Base-by-base conservation (phyloP, 2,888 invertebrate genomes). In the Heterodera filipjevi region DNA sequence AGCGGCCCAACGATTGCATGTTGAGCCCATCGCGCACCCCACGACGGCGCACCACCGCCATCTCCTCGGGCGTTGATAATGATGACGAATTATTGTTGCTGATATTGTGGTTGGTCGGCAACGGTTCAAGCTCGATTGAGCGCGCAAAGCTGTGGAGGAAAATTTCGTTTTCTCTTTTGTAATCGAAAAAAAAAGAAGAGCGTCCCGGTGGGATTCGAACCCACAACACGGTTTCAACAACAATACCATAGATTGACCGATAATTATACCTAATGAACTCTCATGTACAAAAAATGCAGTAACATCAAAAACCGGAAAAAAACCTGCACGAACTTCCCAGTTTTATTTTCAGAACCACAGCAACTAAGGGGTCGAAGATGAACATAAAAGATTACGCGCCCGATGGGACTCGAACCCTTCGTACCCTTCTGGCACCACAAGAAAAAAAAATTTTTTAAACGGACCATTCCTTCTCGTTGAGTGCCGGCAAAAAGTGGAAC, bases 391-490 rank as follows among this genome's bases (percentile, higher is more conserved):
- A n/a, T n/a, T n/a, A n/a, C n/a, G n/a, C n/a, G n/a, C n/a, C n/a
- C n/a, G n/a, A n/a, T n/a, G n/a, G n/a, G n/a, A n/a, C n/a, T n/a
- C n/a, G n/a, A n/a, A n/a, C n/a, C n/a, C n/a, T n/a, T n/a, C n/a
- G n/a, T n/a, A n/a, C n/a, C n/a, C n/a, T n/a, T n/a, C n/a, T n/a
- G n/a, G n/a, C n/a, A n/a, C n/a, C n/a, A n/a, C 39, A n/a, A 81
- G 77, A 39, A 32, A 27, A 30, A 22, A 30, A 32, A 19, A 59
- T 2, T 16, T 46, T n/a, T n/a, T n/a, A n/a, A n/a, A 30, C 74
- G 89, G 94, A 95, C 70, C 96, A 94, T 90, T 97, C 95, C 77
- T 94, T 93, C 90, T 98, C 97, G 89, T 95, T 95, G 77, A 97
- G 91, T 22, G 95, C 93, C 81, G 95, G 92, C 84, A 97, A 93